Conservation (phyloP, 2,888 invertebrate species). For the Euzetes globulus region DNA sequence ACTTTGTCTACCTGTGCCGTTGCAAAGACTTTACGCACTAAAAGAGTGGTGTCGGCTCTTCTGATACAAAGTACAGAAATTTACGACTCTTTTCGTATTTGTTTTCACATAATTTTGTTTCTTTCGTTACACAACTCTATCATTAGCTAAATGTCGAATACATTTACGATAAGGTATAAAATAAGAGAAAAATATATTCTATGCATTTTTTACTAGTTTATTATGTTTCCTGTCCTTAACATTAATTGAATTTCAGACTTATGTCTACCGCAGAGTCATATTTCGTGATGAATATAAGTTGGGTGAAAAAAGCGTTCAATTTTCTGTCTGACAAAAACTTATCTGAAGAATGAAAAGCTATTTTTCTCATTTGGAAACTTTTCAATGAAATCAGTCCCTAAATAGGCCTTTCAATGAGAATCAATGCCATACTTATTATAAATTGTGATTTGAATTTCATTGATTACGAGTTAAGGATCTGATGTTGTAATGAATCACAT, state of each 20-base stretch:
- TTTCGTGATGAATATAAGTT: background rate
- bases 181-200: background rate
- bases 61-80: background rate
- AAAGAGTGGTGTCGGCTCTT: background rate
- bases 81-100: background rate
- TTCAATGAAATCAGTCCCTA: no score
- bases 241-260: background rate
- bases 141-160: background rate
- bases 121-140: background rate
- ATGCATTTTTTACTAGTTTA: background rate
- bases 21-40: background rate
- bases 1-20: no score
- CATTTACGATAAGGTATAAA: background rate
- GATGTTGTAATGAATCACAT: no score
- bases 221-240: background rate
- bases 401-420: no score
- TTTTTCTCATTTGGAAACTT: no score
- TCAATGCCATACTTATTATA: no score
- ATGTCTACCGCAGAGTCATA: background rate
- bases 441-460: no score
- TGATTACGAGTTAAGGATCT: no score
- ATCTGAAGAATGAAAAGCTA: background rate
- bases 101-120: background rate
- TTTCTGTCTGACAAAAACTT: background rate
- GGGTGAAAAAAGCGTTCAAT: background rate